phyloP scores from a whole-genome alignment of 2,888 invertebrate genomes.

The Sceliomorpha sp. region DNA sequence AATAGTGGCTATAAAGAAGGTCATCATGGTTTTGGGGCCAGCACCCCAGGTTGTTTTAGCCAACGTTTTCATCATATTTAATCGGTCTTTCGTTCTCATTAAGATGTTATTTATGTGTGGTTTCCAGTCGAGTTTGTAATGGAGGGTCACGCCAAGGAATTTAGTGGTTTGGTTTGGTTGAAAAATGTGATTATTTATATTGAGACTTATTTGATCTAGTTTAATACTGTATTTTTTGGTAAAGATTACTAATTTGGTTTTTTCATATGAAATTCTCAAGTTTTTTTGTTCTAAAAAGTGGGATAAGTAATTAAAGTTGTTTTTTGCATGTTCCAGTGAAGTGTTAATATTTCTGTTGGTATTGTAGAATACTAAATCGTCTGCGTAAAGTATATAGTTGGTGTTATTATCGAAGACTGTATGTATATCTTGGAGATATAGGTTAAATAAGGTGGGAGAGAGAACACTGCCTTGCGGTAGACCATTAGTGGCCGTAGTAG shows the following conservation, averaged over 20 bases:
- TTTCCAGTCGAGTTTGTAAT: too few species aligned
- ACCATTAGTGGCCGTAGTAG: not conserved
- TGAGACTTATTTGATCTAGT: too few species aligned
- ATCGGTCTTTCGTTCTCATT: too few species aligned
- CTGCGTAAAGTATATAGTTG: slow-evolving; percentile 1
- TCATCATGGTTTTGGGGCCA: not conserved
- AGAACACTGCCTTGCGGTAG: slow-evolving; percentile 9
- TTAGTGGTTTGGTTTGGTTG: too few species aligned
- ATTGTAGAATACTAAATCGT: slow-evolving; percentile 9
- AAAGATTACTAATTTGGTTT: slow-evolving; percentile 12
- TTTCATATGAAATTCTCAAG: slow-evolving; percentile 9
- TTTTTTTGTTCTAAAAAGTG: not conserved
- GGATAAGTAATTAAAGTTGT: not conserved
- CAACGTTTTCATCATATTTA: too few species aligned
- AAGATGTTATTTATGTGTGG: too few species aligned
- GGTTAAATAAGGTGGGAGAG: slow-evolving; percentile 12
- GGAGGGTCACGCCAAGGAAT: too few species aligned
- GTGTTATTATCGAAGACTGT: not conserved
- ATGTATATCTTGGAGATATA: slow-evolving; percentile 3
- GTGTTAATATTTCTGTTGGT: not conserved
- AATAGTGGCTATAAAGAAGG: not conserved
- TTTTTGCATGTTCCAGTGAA: slow-evolving; percentile 2
- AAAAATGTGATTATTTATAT: too few species aligned
- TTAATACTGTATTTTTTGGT: slow-evolving; percentile 1
- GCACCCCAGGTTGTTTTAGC: not conserved